Evolutionary conservation across 2,888 invertebrate species (phyloP), one percentile per base, ranked within the genome.

Genomic region (Callimorpha dominula): DNA sequence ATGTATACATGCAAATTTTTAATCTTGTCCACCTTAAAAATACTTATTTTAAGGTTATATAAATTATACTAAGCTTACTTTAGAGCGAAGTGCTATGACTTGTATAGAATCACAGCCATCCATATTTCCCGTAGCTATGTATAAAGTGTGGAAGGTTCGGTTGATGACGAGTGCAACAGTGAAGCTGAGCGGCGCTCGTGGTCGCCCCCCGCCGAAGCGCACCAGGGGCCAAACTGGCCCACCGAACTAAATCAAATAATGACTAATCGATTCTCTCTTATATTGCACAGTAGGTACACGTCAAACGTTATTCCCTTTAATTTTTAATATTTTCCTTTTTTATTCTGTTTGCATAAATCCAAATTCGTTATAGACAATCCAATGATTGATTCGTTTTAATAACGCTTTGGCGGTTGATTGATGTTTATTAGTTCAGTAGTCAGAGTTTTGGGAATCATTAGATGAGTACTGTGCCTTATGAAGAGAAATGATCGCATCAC

Each of bases 281-380:
- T 94, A 95, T 95, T 95, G 95, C 95, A 95, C 95, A 95, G 95
- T 95, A 95, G 95, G 95, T 95, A 94, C 94, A 95, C 95, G 94
- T 95, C 95, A 95, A 94, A 94, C 89, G 92, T 91, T 94, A 93
- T 95, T 93, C 93, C 91, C 91, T 91, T 94, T 93, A 94, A 94
- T 94, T 94, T 94, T 94, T 92, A 91, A 92, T 90, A 89, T 88
- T 92, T 80, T 81, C 75, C 76, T 85, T 83, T 91, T 90, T 93
- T 92, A 88, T 91, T 90, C 89, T 92, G 90, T 94, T 94, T 95
- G 93, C 94, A 94, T 94, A 94, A 94, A 93, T 92, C 90, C 91
- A 88, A 89, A 92, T 93, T 92, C 91, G 90, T 93, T 95, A 94
- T 93, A 95, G 94, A 95, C 95, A 94, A 94, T 92, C 85, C 87